Percentiles rank a stretch among this genome's conserved stretches.
phyloP scores from a whole-genome alignment of 1,140 invertebrate genomes.

The Meloidogyne exigua region DNA sequence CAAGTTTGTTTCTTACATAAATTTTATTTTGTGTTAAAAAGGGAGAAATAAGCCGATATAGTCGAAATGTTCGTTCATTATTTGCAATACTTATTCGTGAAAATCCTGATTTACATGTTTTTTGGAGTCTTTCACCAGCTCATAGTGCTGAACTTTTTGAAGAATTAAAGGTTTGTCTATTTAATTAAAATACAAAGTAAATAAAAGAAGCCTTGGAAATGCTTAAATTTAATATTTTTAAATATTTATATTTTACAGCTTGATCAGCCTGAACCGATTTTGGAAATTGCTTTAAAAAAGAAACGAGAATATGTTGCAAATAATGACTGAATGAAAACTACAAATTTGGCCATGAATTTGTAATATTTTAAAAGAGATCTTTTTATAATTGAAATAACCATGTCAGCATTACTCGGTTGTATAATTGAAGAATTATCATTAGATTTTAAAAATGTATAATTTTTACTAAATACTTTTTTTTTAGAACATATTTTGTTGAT shows the following conservation, averaged over 20 bases:
- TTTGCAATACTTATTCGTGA: conserved; percentile 52
- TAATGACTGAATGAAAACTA: neutral
- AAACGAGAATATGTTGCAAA: neutral
- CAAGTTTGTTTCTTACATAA: conserved; percentile 46
- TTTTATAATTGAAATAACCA: no score
- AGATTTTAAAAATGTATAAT: no score
- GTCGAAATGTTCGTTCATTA: conserved; percentile 55
- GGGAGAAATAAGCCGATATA: conserved; percentile 53
- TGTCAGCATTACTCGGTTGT: no score
- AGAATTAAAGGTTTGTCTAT: conserved; percentile 54
- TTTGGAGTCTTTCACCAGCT: conserved; percentile 54
- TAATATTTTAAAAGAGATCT: no score
- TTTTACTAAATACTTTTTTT: no score
- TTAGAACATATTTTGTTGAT: no score
- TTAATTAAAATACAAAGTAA: no score
- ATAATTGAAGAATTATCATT: no score
- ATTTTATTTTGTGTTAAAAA: conserved; percentile 17
- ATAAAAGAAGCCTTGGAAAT: no score
- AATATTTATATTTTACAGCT: neutral
- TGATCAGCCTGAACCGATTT: neutral
- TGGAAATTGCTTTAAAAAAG: neutral
- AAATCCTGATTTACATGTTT: conserved; percentile 42
- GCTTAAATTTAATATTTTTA: neutral
- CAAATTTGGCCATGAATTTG: no score
- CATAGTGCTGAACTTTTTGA: conserved; percentile 59